Conservation (phyloP, 2,888 invertebrate genomes). For the Eupeodes latifasciatus region DNA sequence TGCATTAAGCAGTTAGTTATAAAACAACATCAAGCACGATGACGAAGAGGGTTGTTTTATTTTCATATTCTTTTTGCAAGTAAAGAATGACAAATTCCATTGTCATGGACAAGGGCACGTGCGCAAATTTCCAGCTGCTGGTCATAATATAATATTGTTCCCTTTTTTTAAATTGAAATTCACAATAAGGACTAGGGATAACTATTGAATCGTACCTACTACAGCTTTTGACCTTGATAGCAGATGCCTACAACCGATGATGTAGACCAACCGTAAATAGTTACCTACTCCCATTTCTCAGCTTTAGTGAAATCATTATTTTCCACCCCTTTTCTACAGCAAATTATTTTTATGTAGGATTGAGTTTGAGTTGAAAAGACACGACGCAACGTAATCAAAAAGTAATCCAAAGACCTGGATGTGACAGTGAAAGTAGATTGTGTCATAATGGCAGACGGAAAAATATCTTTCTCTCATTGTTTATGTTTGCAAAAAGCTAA, state of each 20-base stretch:
- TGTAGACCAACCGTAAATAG: too few species aligned
- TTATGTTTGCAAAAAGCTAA: constrained; percentile 27
- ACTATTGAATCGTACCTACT: not conserved
- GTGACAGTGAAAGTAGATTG: constrained; percentile 39
- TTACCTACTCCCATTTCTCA: not conserved
- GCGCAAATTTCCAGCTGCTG: constrained; percentile 66
- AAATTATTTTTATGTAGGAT: not conserved
- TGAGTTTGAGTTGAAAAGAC: constrained; percentile 5
- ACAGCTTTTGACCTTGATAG: constrained; percentile 47
- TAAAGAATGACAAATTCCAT: constrained; percentile 44
- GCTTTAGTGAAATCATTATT: not conserved
- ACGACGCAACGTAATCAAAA: not conserved
- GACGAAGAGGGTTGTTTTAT: constrained; percentile 45
- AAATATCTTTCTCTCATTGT: not conserved
- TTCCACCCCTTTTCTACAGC: not conserved
- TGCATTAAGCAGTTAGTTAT: constrained; percentile 45
- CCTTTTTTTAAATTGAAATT: constrained; percentile 18
- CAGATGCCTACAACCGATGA: constrained; percentile 41
- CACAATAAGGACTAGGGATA: constrained; percentile 10
- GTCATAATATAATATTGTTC: constrained; percentile 3
- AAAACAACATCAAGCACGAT: not conserved
- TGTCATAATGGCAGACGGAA: constrained; percentile 3
- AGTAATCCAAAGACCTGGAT: not conserved
- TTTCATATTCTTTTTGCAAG: constrained; percentile 17
- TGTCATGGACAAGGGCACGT: constrained; percentile 58